Evolutionary conservation across 1,140 invertebrate genomes (phyloP), one percentile per base, ranked within the genome.

Genomic region (Bombus superbus): DNA sequence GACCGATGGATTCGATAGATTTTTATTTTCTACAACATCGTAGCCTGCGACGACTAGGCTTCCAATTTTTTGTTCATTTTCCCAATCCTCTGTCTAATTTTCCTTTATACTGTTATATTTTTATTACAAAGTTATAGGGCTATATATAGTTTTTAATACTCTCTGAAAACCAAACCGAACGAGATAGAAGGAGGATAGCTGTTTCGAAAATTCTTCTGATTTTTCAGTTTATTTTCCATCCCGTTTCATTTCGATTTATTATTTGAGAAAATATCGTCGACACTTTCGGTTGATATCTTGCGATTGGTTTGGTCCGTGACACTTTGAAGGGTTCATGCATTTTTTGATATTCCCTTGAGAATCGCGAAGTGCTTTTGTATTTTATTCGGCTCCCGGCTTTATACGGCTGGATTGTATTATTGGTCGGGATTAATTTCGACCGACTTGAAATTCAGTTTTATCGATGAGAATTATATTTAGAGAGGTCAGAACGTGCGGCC

Each of bases 381-480:
- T 72, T 42, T 15, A 40, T 11, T 68, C 13, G 44, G n/a, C 57
- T 59, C 5, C 18, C 28, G 35, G 18, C 18, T 53, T 57, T 15
- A 47, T 15, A 57, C 38, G 6, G 1, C 32, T 22, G 22, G 22
- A 10, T 44, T 38, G 11, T 59, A 59, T 66, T 32, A 13, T 64
- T 32, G 35, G 59, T 40, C 1, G 62, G 53, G 68, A 83, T 83
- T 83, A 83, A 83, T 83, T 77, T 83, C n/a, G 22, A 28, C 44
- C 6, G 59, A 13, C 22, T 35, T 59, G 40, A 76, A 75, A 66
- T 83, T 53, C 81, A 25, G 35, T 53, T 83, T 83, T 77, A 69
- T 80, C 66, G 76, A 81, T 68, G 62, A 40, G 64, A 38, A 85
- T 81, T 89, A 81, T 69, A 85, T 88, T 85, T 89, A 81, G 82